phyloP scores from a whole-genome alignment of 2,888 invertebrate species.

The Stenolophus ochropezus region DNA sequence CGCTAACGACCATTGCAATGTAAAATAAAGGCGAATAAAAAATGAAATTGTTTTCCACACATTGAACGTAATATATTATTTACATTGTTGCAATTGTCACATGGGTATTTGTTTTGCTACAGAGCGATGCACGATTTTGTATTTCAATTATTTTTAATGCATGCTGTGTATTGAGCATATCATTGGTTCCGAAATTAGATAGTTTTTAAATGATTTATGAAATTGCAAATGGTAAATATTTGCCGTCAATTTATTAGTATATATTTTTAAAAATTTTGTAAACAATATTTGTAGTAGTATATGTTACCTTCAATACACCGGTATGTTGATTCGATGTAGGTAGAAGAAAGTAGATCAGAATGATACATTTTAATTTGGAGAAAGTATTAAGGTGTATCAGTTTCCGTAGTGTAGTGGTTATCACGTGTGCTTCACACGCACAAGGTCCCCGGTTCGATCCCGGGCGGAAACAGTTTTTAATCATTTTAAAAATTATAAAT shows the following conservation, averaged over 20 bases:
- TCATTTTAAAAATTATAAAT: not conserved
- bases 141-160: constrained; percentile 23
- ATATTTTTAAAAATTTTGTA: no score
- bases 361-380: not conserved
- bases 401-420: constrained; percentile 87
- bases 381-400: constrained; percentile 63
- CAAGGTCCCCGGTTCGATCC: constrained; percentile 93
- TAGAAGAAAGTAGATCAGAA: not conserved
- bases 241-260: no score
- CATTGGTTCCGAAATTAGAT: not conserved
- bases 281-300: no score
- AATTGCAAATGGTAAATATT: no score
- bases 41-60: not conserved
- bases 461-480: constrained; percentile 84
- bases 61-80: constrained; percentile 6
- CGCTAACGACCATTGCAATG: not conserved
- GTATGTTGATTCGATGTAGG: not conserved
- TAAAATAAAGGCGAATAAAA: not conserved
- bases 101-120: not conserved
- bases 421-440: constrained; percentile 88
- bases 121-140: not conserved
- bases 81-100: constrained; percentile 12
- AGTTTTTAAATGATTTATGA: not conserved
- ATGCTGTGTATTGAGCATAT: not conserved
- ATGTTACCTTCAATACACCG: not conserved